phyloP scores from a whole-genome alignment of 2,888 invertebrate genomes.

The Ptychoptera contaminata region DNA sequence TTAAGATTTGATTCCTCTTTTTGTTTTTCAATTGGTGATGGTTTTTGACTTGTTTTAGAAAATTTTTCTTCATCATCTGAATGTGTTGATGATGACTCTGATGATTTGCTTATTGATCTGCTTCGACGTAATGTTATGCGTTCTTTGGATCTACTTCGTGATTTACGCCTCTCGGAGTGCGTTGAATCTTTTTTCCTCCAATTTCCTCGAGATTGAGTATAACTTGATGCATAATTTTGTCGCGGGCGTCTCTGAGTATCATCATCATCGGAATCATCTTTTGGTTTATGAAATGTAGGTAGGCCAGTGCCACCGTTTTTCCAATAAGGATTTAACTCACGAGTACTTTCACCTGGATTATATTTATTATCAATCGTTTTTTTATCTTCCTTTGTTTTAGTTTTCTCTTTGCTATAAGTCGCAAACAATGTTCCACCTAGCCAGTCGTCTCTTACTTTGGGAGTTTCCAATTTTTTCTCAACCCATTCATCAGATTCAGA shows the following conservation, averaged over 20 bases:
- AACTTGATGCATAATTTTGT: constrained; percentile 1
- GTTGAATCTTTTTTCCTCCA: constrained; percentile 13
- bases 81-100: not conserved
- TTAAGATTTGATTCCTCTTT: not conserved
- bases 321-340: constrained; percentile 88
- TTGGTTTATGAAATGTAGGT: constrained; percentile 36
- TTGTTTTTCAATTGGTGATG: constrained; percentile 5
- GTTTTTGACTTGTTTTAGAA: not conserved
- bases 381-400: constrained; percentile 31
- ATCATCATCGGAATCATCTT: constrained; percentile 24
- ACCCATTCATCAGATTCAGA: constrained; percentile 40
- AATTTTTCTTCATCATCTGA: not conserved
- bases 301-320: constrained; percentile 75
- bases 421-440: constrained; percentile 46
- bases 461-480: constrained; percentile 31
- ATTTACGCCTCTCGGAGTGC: not conserved
- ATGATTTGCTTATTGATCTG: not conserved
- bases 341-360: constrained; percentile 50
- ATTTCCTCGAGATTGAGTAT: constrained; percentile 9
- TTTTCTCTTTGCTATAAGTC: constrained; percentile 26
- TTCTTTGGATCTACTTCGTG: not conserved
- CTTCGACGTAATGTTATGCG: not conserved
- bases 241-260: constrained; percentile 10
- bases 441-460: constrained; percentile 54
- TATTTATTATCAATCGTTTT: constrained; percentile 41